These are phyloP conservation scores for Tuberolachnus salignus DNA, from an alignment of 2,888 invertebrate species.

Conservation along the genomic window DNA sequence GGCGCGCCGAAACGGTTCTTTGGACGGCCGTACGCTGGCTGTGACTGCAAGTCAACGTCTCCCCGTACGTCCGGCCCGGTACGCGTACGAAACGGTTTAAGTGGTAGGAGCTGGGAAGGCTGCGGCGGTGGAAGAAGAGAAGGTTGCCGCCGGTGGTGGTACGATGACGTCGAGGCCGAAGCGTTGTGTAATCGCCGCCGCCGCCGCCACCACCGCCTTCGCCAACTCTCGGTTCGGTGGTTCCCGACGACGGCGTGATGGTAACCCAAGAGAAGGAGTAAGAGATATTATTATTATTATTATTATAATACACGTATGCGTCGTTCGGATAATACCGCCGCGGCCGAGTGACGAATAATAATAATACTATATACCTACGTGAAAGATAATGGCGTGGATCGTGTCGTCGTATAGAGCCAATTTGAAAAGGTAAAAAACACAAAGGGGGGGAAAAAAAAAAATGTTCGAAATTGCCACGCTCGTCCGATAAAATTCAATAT, in stretches of 20 bases:
- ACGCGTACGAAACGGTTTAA: neutral
- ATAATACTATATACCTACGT: too few relatives aligned
- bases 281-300: neutral
- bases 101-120: neutral
- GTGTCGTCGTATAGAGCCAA: too few relatives aligned
- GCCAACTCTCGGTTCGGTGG: neutral
- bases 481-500: too few relatives aligned
- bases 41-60: constrained; percentile 34
- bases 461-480: too few relatives aligned
- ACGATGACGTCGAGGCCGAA: constrained; percentile 33
- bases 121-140: neutral
- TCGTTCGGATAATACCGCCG: neutral
- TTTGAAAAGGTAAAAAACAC: too few relatives aligned
- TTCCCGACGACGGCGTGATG: neutral
- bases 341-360: too few relatives aligned
- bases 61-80: neutral
- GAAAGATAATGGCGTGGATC: too few relatives aligned
- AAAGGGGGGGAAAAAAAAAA: too few relatives aligned
- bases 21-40: constrained; percentile 14
- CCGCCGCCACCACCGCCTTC: neutral
- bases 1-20: constrained; percentile 3
- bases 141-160: neutral
- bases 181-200: constrained; percentile 30
- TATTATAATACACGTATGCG: neutral
- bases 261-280: neutral